Evolutionary conservation across 2,888 invertebrate genomes (phyloP), one percentile per base, ranked within the genome.

Genomic region (Cryptocephalus moraei): DNA sequence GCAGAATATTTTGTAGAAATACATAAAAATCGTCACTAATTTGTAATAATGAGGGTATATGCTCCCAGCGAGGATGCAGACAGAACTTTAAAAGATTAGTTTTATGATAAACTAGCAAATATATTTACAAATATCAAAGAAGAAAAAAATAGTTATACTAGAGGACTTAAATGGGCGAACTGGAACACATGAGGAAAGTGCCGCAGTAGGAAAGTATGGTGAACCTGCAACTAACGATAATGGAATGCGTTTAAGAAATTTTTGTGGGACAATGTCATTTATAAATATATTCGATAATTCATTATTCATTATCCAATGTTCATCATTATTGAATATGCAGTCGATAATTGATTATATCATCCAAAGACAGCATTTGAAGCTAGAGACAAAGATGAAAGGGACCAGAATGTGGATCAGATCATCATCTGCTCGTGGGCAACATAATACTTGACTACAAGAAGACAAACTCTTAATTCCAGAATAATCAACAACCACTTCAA

Each of bases 231-330:
- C 12, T 4, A 46, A 46, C 14, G 32, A 49, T n/a, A 49, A 46
- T 33, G 41, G n/a, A 41, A 22, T 22, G 22, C 22, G 22, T 2
- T 6, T 22, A 22, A 22, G 22, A 6, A 22, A 22, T 2, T 4
- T 22, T 2, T 22, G 22, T 6, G 22, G 6, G 6, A 22, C 22
- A 4, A 22, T 6, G 6, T 22, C 22, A 48, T 49, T 11, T 43
- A 46, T 14, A 46, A 32, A 14, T 46, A 45, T 34, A 49, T 45
- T n/a, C n/a, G n/a, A n/a, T n/a, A n/a, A n/a, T n/a, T n/a, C n/a
- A n/a, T n/a, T n/a, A n/a, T n/a, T n/a, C n/a, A n/a, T n/a, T n/a
- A n/a, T n/a, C n/a, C n/a, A n/a, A n/a, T n/a, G n/a, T n/a, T n/a
- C n/a, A n/a, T n/a, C n/a, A n/a, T n/a, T n/a, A n/a, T 9, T 49